Evolutionary conservation across 2,888 invertebrate species (phyloP).

Genomic region (Nephrotoma flavescens): DNA sequence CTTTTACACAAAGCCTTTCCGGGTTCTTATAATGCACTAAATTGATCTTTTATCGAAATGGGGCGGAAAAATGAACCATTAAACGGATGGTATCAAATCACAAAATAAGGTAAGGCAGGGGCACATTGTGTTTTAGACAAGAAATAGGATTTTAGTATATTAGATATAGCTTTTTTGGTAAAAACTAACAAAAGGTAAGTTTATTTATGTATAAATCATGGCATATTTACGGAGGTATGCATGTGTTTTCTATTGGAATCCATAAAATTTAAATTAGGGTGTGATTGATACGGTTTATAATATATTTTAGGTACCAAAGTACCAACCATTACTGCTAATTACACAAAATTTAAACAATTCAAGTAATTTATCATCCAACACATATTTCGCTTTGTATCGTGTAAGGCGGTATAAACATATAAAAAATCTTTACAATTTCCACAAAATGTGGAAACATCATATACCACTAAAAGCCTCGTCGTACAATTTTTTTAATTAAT

Average conservation of each 20-base stretch:
- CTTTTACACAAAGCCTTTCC: not conserved
- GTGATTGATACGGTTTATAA: not conserved
- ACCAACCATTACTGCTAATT: not conserved
- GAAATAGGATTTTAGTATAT: not conserved
- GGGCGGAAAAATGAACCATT: not conserved
- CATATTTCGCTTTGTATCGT: not conserved
- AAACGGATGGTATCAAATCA: too few species aligned
- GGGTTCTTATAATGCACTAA: not conserved
- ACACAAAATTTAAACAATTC: not conserved
- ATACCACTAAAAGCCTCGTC: not conserved
- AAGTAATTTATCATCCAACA: not conserved
- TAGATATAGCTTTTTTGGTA: not conserved
- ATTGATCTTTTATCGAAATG: not conserved
- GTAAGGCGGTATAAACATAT: not conserved
- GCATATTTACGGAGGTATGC: not conserved
- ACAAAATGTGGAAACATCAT: not conserved
- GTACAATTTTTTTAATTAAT: not conserved
- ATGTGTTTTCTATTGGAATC: not conserved
- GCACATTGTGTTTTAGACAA: not conserved
- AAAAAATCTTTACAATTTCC: not conserved
- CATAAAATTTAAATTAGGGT: not conserved
- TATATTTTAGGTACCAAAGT: not conserved
- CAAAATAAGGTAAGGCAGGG: not conserved
- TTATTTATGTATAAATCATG: not conserved
- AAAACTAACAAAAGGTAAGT: not conserved